Evolutionary conservation across 2,113 vertebrate genomes (phyloP), one percentile per base, ranked within the genome.

Genomic region (Nibea coibor): DNA sequence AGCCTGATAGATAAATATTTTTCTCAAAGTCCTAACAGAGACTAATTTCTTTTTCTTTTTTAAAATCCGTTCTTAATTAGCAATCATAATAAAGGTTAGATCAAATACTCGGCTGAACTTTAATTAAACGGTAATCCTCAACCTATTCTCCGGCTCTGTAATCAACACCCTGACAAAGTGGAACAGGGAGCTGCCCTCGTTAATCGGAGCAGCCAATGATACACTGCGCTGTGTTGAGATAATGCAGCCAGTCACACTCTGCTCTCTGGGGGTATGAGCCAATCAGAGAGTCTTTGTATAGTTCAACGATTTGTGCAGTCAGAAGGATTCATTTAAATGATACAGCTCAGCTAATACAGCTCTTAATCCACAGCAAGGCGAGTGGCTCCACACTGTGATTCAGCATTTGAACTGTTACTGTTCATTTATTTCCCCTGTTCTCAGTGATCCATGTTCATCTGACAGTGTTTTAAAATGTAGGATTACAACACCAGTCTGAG

Each of bases 111-210:
- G 83, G 70, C 67, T 63, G 64, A 66, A 81, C 84, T 89, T 91
- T 91, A 90, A 93, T 93, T 90, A 91, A 82, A 81, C 54, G 68
- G 63, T 88, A 81, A 93, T 90, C 89, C 82, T 88, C 63, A 69
- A 75, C 70, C 76, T 65, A 79, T 82, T 83, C 75, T 66, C n/a
- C 47, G 42, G 73, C 79, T 70, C 70, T 77, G 28, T 91, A 83
- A 87, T 91, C 72, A 89, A 62, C 81, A 64, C 69, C 69, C 58
- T 19, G 61, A 82, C 75, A 77, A 82, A 88, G 79, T 69, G 71
- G 74, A 65, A 83, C 71, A 79, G 85, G 85, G 88, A 89, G 81
- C 75, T 82, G 86, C 71, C 79, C 68, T 81, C 31, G 14, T 87
- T 89, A 86, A 80, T 81, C 73, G 54, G 19, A 85, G 73, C 69